phyloP scores from a whole-genome alignment of 92 coral and sea anemone species.

The Muricea muricata region DNA sequence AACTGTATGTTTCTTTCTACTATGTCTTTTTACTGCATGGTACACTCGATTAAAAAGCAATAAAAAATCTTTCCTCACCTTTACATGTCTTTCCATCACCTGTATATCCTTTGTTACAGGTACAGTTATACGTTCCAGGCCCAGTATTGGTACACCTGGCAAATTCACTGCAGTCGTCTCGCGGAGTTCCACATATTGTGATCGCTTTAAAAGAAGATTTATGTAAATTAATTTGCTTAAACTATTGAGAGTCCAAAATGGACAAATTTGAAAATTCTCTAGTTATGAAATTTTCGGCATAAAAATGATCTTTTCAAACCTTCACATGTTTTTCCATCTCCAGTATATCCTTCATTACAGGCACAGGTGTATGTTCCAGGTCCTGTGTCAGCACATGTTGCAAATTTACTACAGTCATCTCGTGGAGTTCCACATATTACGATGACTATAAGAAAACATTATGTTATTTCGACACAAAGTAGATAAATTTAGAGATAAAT shows the following conservation, averaged over 20 bases:
- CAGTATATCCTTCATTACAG: conserved; percentile 25
- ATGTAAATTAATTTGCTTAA: neutral
- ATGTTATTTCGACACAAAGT: too few species aligned
- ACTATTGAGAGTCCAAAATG: too few species aligned
- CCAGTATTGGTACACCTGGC: conserved; percentile 2
- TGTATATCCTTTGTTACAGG: neutral
- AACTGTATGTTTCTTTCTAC: too few species aligned
- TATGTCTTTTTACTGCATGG: too few species aligned
- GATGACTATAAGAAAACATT: neutral
- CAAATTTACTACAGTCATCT: conserved; percentile 24
- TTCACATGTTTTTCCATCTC: conserved; percentile 28
- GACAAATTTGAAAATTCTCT: too few species aligned
- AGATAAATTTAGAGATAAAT: too few species aligned
- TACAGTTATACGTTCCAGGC: neutral
- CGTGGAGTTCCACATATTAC: conserved; percentile 7
- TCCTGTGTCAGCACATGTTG: conserved; percentile 24
- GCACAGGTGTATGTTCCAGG: conserved; percentile 25
- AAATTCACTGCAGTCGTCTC: conserved; percentile 1
- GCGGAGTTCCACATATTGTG: conserved; percentile 13
- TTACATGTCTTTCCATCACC: too few species aligned
- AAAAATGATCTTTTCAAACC: too few species aligned
- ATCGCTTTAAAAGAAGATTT: too few species aligned
- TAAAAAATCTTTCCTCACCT: too few species aligned
- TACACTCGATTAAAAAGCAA: too few species aligned
- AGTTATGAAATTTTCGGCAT: too few species aligned